phyloP scores from a whole-genome alignment of 1,140 invertebrate genomes.

The Frieseomelitta varia region DNA sequence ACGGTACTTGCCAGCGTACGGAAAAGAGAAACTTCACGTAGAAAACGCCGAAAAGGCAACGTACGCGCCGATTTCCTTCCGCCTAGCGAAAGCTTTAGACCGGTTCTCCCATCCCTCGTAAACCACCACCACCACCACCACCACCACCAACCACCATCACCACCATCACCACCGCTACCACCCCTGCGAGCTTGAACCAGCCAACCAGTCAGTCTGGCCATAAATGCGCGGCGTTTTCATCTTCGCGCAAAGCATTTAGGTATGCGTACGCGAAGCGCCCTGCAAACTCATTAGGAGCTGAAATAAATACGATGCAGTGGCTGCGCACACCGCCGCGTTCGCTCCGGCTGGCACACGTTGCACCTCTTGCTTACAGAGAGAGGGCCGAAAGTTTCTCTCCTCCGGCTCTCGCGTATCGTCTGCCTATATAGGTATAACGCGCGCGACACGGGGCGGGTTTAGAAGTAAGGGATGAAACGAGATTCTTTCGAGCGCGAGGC shows the following conservation, averaged over 20 bases:
- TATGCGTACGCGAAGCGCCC: constrained; percentile 49
- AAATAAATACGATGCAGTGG: constrained; percentile 70
- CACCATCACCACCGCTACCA: neutral
- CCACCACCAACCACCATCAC: neutral
- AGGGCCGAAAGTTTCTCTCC: constrained; percentile 64
- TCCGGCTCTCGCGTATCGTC: too few relatives aligned
- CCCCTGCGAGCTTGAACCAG: neutral
- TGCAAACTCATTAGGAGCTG: constrained; percentile 71
- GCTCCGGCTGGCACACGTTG: constrained; percentile 19
- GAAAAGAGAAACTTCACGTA: constrained; percentile 47
- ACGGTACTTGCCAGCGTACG: constrained; percentile 45
- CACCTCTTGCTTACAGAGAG: constrained; percentile 34
- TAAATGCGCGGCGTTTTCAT: constrained; percentile 51
- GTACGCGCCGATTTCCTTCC: constrained; percentile 61
- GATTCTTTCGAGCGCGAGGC: too few relatives aligned
- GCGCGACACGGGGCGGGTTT: too few relatives aligned
- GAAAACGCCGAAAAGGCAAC: constrained; percentile 64
- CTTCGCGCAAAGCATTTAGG: constrained; percentile 52
- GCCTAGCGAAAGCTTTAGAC: constrained; percentile 62
- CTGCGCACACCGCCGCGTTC: constrained; percentile 21
- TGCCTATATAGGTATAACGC: neutral
- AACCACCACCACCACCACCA: neutral
- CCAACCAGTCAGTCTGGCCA: constrained; percentile 31
- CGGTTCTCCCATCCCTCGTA: constrained; percentile 47
- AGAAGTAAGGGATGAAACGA: too few relatives aligned